A percentile compares a stretch with the other conserved stretches of the same genome.
Conservation (phyloP, 2,797 vertebrate genomes). For the Chiroxiphia lanceolata region DNA sequence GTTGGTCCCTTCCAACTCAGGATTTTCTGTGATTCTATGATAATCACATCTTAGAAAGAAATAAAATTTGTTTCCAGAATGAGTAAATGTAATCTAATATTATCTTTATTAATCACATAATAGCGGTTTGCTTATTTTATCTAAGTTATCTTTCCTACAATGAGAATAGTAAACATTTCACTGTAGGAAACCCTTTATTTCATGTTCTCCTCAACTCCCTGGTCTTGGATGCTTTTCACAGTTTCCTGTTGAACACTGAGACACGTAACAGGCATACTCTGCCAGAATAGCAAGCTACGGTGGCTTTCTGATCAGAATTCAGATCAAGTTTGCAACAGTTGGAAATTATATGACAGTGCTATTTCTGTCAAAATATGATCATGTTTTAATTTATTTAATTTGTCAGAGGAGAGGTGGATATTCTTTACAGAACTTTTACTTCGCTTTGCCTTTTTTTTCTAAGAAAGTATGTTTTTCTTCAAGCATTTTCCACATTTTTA, state of each 20-base stretch:
- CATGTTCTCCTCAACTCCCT: not conserved
- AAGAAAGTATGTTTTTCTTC: not conserved
- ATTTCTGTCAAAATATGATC: not conserved
- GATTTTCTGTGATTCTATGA: not conserved
- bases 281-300: not conserved
- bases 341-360: not conserved
- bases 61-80: not conserved
- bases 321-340: not conserved
- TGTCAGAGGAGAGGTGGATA: not conserved
- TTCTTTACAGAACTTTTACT: not conserved
- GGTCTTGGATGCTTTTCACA: not conserved
- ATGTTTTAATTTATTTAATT: constrained; percentile 6
- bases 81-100: not conserved
- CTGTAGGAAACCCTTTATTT: not conserved
- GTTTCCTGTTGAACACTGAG: not conserved
- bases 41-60: not conserved
- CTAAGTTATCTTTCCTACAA: not conserved
- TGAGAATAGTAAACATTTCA: not conserved
- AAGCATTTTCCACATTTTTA: not conserved
- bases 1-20: not conserved
- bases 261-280: not conserved
- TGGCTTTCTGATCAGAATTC: not conserved
- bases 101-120: not conserved
- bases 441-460: not conserved
- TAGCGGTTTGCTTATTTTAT: not conserved